phyloP scores from a whole-genome alignment of 2,797 vertebrate species.

The Crypturellus tataupa region DNA sequence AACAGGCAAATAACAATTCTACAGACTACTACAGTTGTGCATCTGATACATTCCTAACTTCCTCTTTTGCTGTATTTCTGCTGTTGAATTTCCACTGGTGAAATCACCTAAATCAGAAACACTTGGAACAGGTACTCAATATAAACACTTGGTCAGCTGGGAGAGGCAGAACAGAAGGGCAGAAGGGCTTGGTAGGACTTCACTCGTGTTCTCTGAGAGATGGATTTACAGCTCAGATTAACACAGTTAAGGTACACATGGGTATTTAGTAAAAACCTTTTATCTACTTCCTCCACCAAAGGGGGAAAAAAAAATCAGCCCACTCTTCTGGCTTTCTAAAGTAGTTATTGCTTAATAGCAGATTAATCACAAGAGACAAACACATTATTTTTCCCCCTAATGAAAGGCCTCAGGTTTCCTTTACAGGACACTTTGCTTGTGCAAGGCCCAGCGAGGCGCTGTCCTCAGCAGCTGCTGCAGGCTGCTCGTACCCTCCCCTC shows the following conservation, averaged over 20 bases:
- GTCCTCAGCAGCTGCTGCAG: not conserved
- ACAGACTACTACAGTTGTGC: not conserved
- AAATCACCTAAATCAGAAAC: not conserved
- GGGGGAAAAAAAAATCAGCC: not conserved
- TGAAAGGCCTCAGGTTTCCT: constrained; percentile 15
- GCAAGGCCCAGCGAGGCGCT: not conserved
- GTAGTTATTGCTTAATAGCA: not conserved
- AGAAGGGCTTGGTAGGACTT: not conserved
- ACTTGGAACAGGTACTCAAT: not conserved
- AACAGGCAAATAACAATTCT: not conserved
- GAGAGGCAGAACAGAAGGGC: not conserved
- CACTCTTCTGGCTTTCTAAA: not conserved
- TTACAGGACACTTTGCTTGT: not conserved
- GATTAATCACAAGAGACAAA: not conserved
- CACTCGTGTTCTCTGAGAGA: not conserved
- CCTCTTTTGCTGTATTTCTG: not conserved
- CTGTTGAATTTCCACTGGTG: not conserved
- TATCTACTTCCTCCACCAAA: too few species aligned
- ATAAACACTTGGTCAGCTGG: not conserved
- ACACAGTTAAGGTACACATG: not conserved
- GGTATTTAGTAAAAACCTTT: not conserved
- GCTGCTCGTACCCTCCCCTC: not conserved
- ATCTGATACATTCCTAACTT: not conserved
- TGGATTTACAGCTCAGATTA: not conserved
- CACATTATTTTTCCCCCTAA: not conserved